Conservation (phyloP, 1,140 invertebrate genomes). For the Pygmarrhopalites habei region DNA sequence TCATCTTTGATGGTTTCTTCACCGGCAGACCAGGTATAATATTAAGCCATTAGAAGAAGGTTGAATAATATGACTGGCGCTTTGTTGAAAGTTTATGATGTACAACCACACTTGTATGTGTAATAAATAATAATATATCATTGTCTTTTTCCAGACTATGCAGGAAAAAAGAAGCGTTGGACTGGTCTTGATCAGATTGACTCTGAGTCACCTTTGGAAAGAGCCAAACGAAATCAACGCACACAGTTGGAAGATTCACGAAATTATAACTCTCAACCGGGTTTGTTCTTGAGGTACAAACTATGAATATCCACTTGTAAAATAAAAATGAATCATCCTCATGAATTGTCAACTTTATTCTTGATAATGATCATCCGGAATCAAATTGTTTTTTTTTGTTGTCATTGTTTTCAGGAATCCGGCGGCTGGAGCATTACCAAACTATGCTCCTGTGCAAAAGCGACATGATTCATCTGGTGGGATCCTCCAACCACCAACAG, state of each 20-base stretch:
- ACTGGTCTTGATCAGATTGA: slow-evolving; percentile 27
- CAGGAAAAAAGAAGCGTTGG: slow-evolving; percentile 34
- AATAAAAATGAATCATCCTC: too few species aligned
- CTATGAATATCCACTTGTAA: too few species aligned
- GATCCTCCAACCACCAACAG: slow-evolving; percentile 30
- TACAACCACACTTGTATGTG: too few species aligned
- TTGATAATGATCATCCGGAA: too few species aligned
- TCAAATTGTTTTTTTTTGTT: too few species aligned
- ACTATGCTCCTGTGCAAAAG: slow-evolving; percentile 8
- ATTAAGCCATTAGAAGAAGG: too few species aligned
- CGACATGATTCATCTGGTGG: slow-evolving; percentile 28
- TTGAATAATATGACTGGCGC: too few species aligned
- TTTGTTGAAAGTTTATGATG: too few species aligned
- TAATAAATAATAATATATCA: neutral
- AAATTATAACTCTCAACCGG: slow-evolving; percentile 27
- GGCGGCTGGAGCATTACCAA: slow-evolving; percentile 9
- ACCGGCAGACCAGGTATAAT: slow-evolving; percentile 45
- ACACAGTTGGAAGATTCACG: slow-evolving; percentile 30
- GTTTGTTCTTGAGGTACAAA: slow-evolving; percentile 29
- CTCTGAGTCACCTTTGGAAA: slow-evolving; percentile 14
- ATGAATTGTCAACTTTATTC: too few species aligned
- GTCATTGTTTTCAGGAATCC: too few species aligned
- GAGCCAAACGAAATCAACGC: neutral
- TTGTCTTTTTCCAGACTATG: slow-evolving; percentile 32
- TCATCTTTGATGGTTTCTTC: slow-evolving; percentile 78